Evolutionary conservation across 1,140 invertebrate species (phyloP), one percentile per base, ranked within the genome.

Genomic region (Oedothorax gibbosus): DNA sequence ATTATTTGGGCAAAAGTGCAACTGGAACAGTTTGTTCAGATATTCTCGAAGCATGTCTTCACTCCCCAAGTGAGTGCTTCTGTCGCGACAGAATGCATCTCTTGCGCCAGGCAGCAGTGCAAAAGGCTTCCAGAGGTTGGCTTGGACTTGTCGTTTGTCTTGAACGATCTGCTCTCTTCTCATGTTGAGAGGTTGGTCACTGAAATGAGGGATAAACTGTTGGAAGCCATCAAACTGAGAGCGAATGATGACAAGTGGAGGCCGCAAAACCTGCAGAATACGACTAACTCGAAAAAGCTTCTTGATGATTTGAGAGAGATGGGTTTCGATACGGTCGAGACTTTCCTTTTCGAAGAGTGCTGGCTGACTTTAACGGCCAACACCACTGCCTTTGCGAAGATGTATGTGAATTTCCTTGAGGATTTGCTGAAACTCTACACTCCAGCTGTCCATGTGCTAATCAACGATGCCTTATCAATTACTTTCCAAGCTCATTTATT

Each of bases 1-100:
- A 93, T 97, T 86, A 95, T 98, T 2, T 99, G 97, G 97, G 94
- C 95, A 85, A 95, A 95, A 87, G 92, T 94, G 86, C 97, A 99
- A 91, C 90, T 99, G 66, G 94, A 94, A 89, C 88, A 92, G 93
- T 91, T 94, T 95, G 89, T 96, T 92, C 89, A 94, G 91, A 90
- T 95, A 93, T 93, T 94, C 94, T 89, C 94, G 93, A 88, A 97
- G 93, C 97, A 99, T 90, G 94, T 99, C 20, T 98, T 99, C 89
- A 95, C 95, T 87, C 95, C 96, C 15, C 96, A 98, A 91, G 94
- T 95, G 77, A 93, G 94, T 7, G 89, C 98, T 80, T 94, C 94
- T 69, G 94, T 94, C 6, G 92, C 98, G 69, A 94, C 96, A 14
- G 96, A 98, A 89, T 97, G 97, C 91, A 94, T 99, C 64, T 91